Percentiles rank a stretch among this genome's conserved stretches.
These are phyloP conservation scores for Siniperca scherzeri DNA, from an alignment of 2,797 vertebrate genomes.

Conservation along the genomic window DNA sequence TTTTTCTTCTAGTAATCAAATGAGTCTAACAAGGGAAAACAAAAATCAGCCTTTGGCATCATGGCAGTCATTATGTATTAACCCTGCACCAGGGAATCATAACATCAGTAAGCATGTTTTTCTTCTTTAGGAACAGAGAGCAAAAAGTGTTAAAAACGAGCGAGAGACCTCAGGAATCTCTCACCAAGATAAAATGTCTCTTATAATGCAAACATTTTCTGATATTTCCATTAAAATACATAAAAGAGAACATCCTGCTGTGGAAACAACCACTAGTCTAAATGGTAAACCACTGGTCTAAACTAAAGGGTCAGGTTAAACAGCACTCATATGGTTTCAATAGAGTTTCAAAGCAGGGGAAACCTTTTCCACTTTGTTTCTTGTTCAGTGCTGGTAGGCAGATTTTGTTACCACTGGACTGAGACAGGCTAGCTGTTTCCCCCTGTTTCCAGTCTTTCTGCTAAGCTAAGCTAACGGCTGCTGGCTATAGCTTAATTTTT, in stretches of 20 bases:
- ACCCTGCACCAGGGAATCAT: not conserved
- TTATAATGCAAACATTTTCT: not conserved
- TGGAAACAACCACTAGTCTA: not conserved
- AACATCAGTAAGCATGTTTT: constrained; percentile 5
- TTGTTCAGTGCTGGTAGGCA: not conserved
- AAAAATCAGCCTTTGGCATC: not conserved
- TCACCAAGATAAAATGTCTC: not conserved
- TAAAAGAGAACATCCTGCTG: not conserved
- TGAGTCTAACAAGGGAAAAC: not conserved
- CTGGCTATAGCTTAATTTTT: not conserved
- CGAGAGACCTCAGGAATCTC: not conserved
- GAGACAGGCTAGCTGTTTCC: not conserved
- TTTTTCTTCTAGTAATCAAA: not conserved
- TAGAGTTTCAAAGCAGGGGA: not conserved
- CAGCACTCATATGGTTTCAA: not conserved
- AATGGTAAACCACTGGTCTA: not conserved
- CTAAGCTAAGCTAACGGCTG: not conserved
- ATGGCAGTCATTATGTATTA: not conserved
- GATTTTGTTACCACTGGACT: not conserved
- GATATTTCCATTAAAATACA: constrained; percentile 6
- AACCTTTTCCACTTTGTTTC: no score
- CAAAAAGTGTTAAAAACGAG: not conserved
- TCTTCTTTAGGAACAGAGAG: not conserved
- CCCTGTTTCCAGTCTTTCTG: not conserved
- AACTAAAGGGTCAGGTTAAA: constrained; percentile 6